Evolutionary conservation across 1,140 invertebrate species (phyloP), one percentile per base, ranked within the genome.

Genomic region (Gyrodactylus salaris): DNA sequence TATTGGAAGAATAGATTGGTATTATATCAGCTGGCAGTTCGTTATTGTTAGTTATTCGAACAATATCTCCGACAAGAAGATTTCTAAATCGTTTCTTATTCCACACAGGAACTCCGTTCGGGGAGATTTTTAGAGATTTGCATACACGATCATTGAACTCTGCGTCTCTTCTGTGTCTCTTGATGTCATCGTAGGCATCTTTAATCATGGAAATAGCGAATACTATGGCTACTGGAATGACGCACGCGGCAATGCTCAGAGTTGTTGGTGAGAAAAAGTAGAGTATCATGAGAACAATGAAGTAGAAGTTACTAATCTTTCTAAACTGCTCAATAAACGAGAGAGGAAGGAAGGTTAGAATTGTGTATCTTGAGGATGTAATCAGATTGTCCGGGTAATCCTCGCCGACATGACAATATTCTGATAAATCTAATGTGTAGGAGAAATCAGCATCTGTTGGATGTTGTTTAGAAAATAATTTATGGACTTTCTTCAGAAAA

Each of bases 281-380:
- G 74, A 93, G 83, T 75, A 95, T 82, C 74, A 95, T 89, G 77
- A 97, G 94, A 78, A 92, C 89, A 78, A 97, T 87, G 82, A 98
- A 98, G 82, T 97, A 97, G 75, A 96, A 83, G 84, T 98, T 98
- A 68, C 93, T 93, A 78, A 95, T 89, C 74, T 91, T 85, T 81
- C 92, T 90, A 82, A 96, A 96, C 81, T 98, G 93, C 82, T 97
- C 93, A 79, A 96, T 85, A 24, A 98, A 81, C 82, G 97, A 97
- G 79, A 93, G 91, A 16, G 92, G 92, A 77, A 98, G 82, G 82
- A 98, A 97, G 77, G 88, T 91, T 27, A 95, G 82, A 26, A 89
- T 77, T 1, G 90, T 93, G 80, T 98, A 98, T 82, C 96, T 96
- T 1, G 92, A 94, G 78, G 93, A 97, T 22, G 20, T 69, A 1